Evolutionary conservation across 2,113 vertebrate genomes (phyloP), one percentile per base, ranked within the genome.

Genomic region (Sylvia atricapilla): DNA sequence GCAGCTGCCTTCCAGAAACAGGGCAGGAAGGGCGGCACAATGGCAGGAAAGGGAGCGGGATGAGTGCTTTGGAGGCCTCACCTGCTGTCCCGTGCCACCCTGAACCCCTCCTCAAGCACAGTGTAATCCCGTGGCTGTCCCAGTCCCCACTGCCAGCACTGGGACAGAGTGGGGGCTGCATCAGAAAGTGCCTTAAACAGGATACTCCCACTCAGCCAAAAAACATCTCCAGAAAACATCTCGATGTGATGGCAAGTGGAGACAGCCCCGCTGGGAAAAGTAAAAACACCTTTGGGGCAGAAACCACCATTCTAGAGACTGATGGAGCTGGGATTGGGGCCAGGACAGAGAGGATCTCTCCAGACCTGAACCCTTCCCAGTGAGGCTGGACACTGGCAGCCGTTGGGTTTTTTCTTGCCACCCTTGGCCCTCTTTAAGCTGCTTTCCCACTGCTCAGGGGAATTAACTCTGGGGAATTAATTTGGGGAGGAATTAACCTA

Each of bases 21-120:
- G 0, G 41, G 85, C 94, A 97, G 96, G 98, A 98, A 98, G 86
- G 93, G 91, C 89, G 11, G 96, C 76, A 98, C 98, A 98, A 98
- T 98, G 84, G 92, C 83, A 95, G 98, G 98, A 98, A 98, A 95
- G 16, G 79, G 93, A 95, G 94, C 43, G 5, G 90, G 74, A 58
- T 2, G 4, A 94, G 66, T 0, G 3, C 56, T 91, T 66, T 50
- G 19, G 67, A 53, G 31, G 49, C 70, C 63, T 94, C 89, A 96
- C 95, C 96, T 96, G 93, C 95, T 63, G 16, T 73, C 43, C 67
- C 0, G 1, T 90, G 86, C 91, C 93, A 93, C 86, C 87, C 91
- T 30, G 0, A 79, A 47, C 18, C 66, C 70, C 44, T 89, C 81
- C 60, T 94, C 0, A 0, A 53, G 60, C 60, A 23, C 2, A 2